Conservation (phyloP, 2,113 vertebrate genomes). For the Sus scrofa region T2T-Sscrofa CM000815.6:105798501-105799000, state of each 20-base stretch:
- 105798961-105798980: not conserved
- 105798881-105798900: not conserved
- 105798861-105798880: not conserved
- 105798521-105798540: no score
- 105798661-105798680: not conserved
- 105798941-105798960: not conserved
- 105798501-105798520: no score
- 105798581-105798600: not conserved
- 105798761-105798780: not conserved
- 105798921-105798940: not conserved
- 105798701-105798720: not conserved
- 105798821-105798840: fast-evolving
- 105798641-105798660: not conserved
- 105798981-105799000: not conserved
- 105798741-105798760: not conserved
- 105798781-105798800: not conserved
- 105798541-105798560: not conserved
- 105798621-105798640: not conserved
- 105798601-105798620: not conserved
- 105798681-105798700: not conserved
- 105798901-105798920: not conserved
- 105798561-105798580: not conserved
- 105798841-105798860: not conserved
- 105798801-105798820: not conserved
- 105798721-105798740: not conserved